Conservation (phyloP, 2,888 invertebrate species). For the Desoria tigrina region DNA sequence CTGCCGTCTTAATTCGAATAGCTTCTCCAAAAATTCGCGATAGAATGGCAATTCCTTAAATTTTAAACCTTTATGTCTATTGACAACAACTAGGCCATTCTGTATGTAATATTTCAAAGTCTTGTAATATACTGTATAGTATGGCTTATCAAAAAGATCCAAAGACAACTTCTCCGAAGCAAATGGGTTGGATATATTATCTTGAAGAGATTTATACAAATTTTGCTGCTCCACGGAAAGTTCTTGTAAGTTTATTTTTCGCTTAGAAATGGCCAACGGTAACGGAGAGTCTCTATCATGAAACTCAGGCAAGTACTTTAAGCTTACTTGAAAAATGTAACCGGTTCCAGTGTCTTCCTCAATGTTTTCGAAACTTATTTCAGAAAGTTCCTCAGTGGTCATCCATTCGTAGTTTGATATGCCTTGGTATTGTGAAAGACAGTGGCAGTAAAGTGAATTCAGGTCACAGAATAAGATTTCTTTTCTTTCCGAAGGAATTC, state of each 20-base stretch:
- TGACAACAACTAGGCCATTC: not conserved
- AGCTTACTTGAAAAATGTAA: conserved; percentile 5
- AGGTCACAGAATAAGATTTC: conserved; percentile 4
- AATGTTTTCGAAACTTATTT: not conserved
- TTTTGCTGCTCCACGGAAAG: conserved; percentile 7
- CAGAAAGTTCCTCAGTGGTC: not conserved
- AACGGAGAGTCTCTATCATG: not conserved
- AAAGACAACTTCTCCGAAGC: not conserved
- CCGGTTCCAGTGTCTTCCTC: conserved; percentile 8
- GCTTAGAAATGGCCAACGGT: not conserved
- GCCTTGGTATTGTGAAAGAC: not conserved
- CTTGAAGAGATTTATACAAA: not conserved
- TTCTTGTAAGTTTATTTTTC: not conserved
- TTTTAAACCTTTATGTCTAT: not conserved
- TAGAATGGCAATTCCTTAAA: not conserved
- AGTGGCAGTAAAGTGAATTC: not conserved
- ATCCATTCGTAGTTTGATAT: not conserved
- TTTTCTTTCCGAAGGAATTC: not conserved
- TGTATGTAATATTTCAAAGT: not conserved
- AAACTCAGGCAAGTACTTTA: not conserved
- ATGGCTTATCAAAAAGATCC: not conserved
- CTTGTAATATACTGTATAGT: not conserved
- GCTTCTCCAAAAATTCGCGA: not conserved
- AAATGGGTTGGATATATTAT: not conserved
- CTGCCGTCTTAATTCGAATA: not conserved